Base-by-base conservation (phyloP, 2,888 invertebrate species). In the Elgonia sp. region DNA sequence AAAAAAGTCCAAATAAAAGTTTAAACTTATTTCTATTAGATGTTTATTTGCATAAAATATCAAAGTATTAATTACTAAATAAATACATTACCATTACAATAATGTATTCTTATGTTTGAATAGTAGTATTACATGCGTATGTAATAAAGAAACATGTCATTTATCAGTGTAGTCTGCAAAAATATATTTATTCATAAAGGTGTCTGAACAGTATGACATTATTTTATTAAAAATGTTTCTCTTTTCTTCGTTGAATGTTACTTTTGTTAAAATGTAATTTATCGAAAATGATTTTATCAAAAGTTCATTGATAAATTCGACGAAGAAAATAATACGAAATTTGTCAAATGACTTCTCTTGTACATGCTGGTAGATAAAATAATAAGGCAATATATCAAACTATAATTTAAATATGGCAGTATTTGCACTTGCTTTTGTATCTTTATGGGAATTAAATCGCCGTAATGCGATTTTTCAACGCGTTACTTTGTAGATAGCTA, bases 391-490 rank as follows among this genome's bases (percentile, higher is more conserved):
- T 88, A 88, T 77, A 69, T n/a, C n/a, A 82, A 70, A 57, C 77
- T 81, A 81, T 73, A 60, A 82, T 84, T 83, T 65, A 82, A 75
- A 75, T 79, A 69, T 73, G 65, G 60, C 85, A 80, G 88, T 88
- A 76, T 89, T 89, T 88, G 86, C 86, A 83, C 84, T 88, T 18
- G 73, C 85, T 84, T 89, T 50, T 86, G 73, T 73, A 81, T 65
- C 72, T 72, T 77, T 53, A 79, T 18, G 73, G 37, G 57, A 16
- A 77, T 63, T 46, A 12, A 55, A 63, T 63, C 20, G 57, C 20
- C 53, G 42, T 57, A 63, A 42, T 69, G 76, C 77, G 72, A 8
- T 73, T n/a, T n/a, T n/a, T n/a, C n/a, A n/a, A 29, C 55, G 62
- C 21, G 69, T 46, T 0, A 73, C 81, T 89, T 79, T 89, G 86